phyloP scores from a whole-genome alignment of 2,888 invertebrate genomes.

The Dysmachus trigonus region DNA sequence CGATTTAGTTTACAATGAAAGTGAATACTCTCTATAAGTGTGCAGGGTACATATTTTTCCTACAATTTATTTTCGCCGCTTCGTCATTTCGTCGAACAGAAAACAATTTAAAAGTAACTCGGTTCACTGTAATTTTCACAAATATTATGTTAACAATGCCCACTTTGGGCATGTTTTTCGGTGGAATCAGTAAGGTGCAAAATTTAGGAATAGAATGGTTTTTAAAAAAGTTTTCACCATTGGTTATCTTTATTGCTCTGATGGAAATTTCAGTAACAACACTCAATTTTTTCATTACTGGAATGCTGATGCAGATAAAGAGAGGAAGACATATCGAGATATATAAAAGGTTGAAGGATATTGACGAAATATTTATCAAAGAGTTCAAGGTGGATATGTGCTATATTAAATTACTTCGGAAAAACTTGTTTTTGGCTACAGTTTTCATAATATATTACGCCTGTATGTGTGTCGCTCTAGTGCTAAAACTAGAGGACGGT shows the following conservation, averaged over 20 bases:
- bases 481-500: neutral
- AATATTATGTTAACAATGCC: neutral
- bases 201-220: neutral
- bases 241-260: neutral
- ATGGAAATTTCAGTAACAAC: neutral
- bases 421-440: neutral
- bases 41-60: neutral
- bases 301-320: neutral
- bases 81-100: neutral
- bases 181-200: neutral
- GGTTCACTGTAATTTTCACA: neutral
- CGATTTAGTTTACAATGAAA: neutral
- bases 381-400: constrained; percentile 19
- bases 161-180: neutral
- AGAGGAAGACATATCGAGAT: neutral
- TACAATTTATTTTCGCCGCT: neutral
- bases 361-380: neutral
- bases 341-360: neutral
- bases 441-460: neutral
- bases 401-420: neutral
- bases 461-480: neutral
- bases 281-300: neutral
- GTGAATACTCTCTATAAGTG: neutral
- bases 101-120: neutral
- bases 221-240: neutral